phyloP scores from a whole-genome alignment of 2,113 vertebrate genomes.

The Peromyscus californicus region DNA sequence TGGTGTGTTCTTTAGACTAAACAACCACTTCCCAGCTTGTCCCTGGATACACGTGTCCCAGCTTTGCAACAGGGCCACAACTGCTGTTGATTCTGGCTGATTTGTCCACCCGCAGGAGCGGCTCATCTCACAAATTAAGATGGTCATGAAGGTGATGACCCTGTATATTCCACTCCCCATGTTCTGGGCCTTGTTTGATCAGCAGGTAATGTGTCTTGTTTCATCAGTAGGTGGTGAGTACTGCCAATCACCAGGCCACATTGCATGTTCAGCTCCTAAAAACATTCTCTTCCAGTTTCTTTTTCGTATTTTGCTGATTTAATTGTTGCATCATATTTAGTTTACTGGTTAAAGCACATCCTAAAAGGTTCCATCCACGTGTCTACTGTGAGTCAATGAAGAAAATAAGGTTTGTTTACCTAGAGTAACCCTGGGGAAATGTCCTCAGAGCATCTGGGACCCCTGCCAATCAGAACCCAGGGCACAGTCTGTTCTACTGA shows the following conservation, averaged over 20 bases:
- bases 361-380: neutral
- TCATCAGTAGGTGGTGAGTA: conserved; percentile 91
- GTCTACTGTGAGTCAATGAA: neutral
- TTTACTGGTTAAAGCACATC: neutral
- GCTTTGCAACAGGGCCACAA: neutral
- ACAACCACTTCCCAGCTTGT: neutral
- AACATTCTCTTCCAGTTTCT: neutral
- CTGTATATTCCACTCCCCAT: conserved; percentile 97
- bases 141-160: conserved; percentile 95
- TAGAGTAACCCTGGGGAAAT: neutral
- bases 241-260: fast-evolving
- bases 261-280: neutral
- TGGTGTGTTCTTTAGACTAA: neutral
- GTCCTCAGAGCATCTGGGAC: neutral
- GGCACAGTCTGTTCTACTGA: neutral
- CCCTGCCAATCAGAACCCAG: neutral
- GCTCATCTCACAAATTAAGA: conserved; percentile 95
- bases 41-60: neutral
- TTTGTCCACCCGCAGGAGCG: conserved; percentile 89
- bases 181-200: conserved; percentile 99
- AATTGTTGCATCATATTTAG: neutral
- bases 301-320: neutral
- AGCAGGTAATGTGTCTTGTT: conserved; percentile 95
- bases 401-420: neutral
- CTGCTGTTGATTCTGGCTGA: neutral